Percentiles rank a stretch among this genome's conserved stretches.
Evolutionary conservation across 2,113 vertebrate species (phyloP).

Genomic region (Poecilia latipinna): DNA sequence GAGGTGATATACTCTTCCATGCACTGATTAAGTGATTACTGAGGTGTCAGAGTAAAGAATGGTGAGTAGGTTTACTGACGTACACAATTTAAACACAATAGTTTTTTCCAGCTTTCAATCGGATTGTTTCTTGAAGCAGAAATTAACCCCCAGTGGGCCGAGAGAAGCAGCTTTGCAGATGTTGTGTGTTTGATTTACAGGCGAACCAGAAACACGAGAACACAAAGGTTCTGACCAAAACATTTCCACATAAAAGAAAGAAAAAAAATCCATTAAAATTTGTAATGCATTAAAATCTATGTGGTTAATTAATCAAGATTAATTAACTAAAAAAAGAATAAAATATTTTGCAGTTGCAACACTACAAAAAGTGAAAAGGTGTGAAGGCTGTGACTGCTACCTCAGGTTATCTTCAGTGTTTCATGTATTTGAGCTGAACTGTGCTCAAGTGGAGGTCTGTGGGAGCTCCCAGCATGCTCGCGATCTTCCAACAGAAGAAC

Average conservation of each 20-base stretch:
- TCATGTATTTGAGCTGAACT: constrained; percentile 84
- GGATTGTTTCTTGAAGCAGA: too few relatives aligned
- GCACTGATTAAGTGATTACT: neutral
- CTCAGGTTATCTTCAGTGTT: constrained; percentile 72
- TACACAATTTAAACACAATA: too few relatives aligned
- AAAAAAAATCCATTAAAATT: too few relatives aligned
- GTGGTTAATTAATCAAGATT: too few relatives aligned
- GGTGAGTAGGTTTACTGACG: neutral
- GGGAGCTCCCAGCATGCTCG: constrained; percentile 86
- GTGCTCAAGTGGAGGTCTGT: constrained; percentile 90
- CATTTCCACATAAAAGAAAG: too few relatives aligned
- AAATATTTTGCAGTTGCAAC: neutral
- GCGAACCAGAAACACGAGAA: too few relatives aligned
- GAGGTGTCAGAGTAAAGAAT: neutral
- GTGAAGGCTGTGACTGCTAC: constrained; percentile 47
- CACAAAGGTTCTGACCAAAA: too few relatives aligned
- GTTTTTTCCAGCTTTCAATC: too few relatives aligned
- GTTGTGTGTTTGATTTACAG: too few relatives aligned
- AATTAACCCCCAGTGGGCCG: too few relatives aligned
- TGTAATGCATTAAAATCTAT: too few relatives aligned
- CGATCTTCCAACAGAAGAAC: constrained; percentile 85
- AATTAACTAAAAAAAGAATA: neutral
- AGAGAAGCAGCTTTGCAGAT: too few relatives aligned
- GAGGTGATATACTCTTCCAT: neutral
- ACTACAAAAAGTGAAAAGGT: neutral